Evolutionary conservation across 2,797 vertebrate genomes (phyloP), one percentile per base, ranked within the genome.

Genomic region (Sebastes jordani): DNA sequence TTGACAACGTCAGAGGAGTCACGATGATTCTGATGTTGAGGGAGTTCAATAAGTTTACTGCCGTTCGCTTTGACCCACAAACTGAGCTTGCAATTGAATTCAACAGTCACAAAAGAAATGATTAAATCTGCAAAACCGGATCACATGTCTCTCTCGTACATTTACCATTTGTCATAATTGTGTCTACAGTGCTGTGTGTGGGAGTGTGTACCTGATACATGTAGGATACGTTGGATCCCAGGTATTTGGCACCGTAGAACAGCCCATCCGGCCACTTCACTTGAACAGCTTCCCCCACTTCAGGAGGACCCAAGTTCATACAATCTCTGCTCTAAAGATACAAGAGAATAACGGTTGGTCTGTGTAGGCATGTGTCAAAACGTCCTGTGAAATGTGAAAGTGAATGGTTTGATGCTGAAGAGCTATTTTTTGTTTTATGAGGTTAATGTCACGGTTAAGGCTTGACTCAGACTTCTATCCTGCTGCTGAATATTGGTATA

Each of bases 231-330:
- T 97, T 99, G 67, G 96, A 96, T 91, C 98, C 97, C 64, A 99
- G 93, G 88, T 99, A 99, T 91, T 98, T 99, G 62, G 97, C 98
- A 55, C 96, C 96, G 25, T 99, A 99, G 88, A 97, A 96, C 86
- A 99, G 96, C 85, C 98, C 98, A 88, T 99, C 98, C 0, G 98
- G 96, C 98, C 98, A 99, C 90, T 99, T 99, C 74, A 99, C 99
- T 93, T 97, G 97, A 77, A 99, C 96, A 60, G 95, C 93, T 93
- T 98, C 97, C 75, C 98, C 98, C 25, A 97, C 97, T 29, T 96
- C 96, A 85, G 99, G 98, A 88, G 98, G 97, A 55, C 98, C 99
- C 58, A 97, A 88, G 81, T 95, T 95, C 84, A 95, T 90, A 89
- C 99, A 99, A 81, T 99, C 97, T 94, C 97, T 95, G 95, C 97